phyloP scores from a whole-genome alignment of 2,113 vertebrate genomes.

The Oryzias javanicus region DNA sequence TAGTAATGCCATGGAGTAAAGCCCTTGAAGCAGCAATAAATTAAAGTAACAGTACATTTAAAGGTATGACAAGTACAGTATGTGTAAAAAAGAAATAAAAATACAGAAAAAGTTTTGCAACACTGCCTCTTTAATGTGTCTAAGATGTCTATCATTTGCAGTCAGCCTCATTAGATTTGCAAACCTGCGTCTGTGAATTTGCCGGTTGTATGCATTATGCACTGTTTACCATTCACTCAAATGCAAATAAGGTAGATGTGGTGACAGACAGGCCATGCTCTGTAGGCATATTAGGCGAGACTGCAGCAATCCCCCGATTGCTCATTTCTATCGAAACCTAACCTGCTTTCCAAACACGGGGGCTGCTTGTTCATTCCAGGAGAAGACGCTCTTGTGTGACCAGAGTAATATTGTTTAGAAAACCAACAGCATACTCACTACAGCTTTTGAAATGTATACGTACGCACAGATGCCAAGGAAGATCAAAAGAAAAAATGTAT shows the following conservation, averaged over 20 bases:
- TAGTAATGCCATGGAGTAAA: conserved; percentile 41
- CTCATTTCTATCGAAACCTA: conserved; percentile 33
- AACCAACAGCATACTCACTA: conserved; percentile 4
- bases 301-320: conserved; percentile 14
- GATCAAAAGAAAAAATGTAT: conserved; percentile 37
- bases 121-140: not conserved
- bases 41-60: conserved; percentile 42
- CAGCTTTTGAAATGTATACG: conserved; percentile 20
- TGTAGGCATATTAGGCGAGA: conserved; percentile 36
- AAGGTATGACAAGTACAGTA: conserved; percentile 41
- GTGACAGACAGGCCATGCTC: conserved; percentile 43
- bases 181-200: conserved; percentile 8
- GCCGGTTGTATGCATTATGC: conserved; percentile 30
- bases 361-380: conserved; percentile 23
- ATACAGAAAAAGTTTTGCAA: conserved; percentile 19
- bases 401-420: conserved; percentile 15
- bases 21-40: conserved; percentile 37
- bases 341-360: conserved; percentile 27
- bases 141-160: conserved; percentile 22
- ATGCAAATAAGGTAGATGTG: conserved; percentile 25
- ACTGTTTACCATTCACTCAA: conserved; percentile 32
- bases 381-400: conserved; percentile 18
- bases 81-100: conserved; percentile 24
- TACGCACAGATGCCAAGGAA: conserved; percentile 13
- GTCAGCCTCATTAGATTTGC: conserved; percentile 9